Evolutionary conservation across 1,140 invertebrate genomes (phyloP).

Genomic region (Phymorhynchus buccinoides): DNA sequence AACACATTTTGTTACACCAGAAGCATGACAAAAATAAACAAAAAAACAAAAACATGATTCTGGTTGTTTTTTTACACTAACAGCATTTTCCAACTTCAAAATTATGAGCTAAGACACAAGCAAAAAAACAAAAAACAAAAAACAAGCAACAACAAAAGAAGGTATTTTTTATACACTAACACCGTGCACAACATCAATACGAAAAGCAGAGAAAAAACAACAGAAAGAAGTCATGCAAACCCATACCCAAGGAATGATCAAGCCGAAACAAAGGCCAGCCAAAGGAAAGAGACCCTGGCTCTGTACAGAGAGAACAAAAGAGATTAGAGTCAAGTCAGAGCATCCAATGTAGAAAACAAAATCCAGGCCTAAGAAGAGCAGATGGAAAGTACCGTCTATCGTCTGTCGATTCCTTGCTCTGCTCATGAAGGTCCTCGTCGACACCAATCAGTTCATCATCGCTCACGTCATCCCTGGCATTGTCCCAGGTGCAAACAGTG

Average conservation of each 20-base stretch:
- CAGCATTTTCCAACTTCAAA: no score
- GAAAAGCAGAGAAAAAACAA: background rate
- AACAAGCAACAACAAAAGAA: background rate
- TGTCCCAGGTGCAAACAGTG: background rate
- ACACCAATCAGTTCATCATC: slow-evolving; percentile 28
- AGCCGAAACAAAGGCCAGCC: background rate
- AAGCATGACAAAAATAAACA: no score
- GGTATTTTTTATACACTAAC: background rate
- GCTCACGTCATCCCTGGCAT: slow-evolving; percentile 15
- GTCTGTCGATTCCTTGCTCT: background rate
- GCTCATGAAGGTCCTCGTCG: slow-evolving; percentile 5
- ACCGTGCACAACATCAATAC: background rate
- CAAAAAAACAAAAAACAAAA: background rate
- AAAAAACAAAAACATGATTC: background rate
- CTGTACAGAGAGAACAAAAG: background rate
- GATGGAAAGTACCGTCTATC: background rate
- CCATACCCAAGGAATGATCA: background rate
- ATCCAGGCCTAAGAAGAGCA: background rate
- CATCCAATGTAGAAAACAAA: background rate
- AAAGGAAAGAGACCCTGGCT: background rate
- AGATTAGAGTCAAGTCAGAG: background rate
- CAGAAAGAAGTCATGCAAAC: background rate
- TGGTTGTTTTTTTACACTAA: no score
- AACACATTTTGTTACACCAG: no score
- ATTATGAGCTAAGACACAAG: no score